Percentiles rank a stretch among this genome's conserved stretches.
Conservation (phyloP, 2,797 vertebrate species). For the Pseudochirops cupreus region DNA sequence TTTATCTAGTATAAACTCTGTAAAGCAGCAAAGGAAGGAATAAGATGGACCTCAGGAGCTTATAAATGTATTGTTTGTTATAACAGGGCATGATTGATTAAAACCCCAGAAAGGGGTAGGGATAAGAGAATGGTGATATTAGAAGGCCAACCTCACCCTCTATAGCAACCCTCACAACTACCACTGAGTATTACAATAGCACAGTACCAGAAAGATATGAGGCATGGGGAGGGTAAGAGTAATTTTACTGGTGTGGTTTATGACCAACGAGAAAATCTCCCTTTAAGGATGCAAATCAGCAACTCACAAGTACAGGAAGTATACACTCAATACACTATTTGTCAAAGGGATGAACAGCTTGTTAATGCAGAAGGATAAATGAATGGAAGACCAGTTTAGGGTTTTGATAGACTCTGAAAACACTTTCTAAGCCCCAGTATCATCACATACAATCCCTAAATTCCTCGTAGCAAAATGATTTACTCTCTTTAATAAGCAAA, state of each 20-base stretch:
- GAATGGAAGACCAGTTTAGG: slow-evolving; percentile 23
- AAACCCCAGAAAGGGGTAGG: neutral
- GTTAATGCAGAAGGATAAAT: slow-evolving; percentile 44
- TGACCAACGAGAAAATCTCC: neutral
- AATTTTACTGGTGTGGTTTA: neutral
- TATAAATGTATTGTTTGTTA: neutral
- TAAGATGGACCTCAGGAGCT: neutral
- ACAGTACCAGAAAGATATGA: neutral
- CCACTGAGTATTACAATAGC: neutral
- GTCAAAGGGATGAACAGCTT: slow-evolving; percentile 38
- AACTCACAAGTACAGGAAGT: neutral
- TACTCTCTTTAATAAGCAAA: slow-evolving; percentile 51
- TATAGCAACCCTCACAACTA: neutral
- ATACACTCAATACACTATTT: slow-evolving; percentile 16
- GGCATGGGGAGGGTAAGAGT: neutral
- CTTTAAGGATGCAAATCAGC: neutral
- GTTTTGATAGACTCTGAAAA: slow-evolving; percentile 46
- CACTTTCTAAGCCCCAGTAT: slow-evolving; percentile 17
- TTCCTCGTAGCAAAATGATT: slow-evolving; percentile 27
- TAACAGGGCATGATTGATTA: neutral
- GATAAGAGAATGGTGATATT: neutral
- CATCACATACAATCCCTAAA: neutral
- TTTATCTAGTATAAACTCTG: neutral
- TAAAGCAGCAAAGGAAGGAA: neutral
- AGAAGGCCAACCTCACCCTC: neutral